Evolutionary conservation across 2,888 invertebrate genomes (phyloP), one percentile per base, ranked within the genome.

Genomic region (Tipula vernalis): DNA sequence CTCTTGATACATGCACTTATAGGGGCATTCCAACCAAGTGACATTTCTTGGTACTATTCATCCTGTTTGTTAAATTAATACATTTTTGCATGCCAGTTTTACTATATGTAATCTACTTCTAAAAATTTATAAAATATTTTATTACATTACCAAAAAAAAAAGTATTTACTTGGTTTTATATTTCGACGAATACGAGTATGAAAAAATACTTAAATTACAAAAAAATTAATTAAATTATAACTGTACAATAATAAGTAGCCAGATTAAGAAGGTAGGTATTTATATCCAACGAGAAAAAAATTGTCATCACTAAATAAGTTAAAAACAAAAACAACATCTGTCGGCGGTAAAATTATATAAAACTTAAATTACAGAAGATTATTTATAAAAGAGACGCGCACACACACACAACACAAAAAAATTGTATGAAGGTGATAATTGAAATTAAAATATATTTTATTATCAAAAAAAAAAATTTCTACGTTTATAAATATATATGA

Each of bases 261-360:
- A 71, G 71, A 71, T 71, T 71, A 71, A 71, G 71, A 71, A 71
- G 71, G 71, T 71, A 71, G 28, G 28, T 71, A 71, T 71, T 51
- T 51, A 51, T n/a, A n/a, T 51, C 3, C 44, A 28, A 28, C 3
- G 28, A 18, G 71, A 71, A 71, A 71, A 51, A 71, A 71, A 71
- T 71, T 71, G 71, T 71, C 71, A 71, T 71, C 71, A 71, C 71
- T 71, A 71, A 71, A 71, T 71, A 71, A 71, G 71, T 71, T 71
- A 71, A 71, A 57, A 28, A 28, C 71, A 18, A 71, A 71, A 18
- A 71, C 6, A 18, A 57, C 15, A 71, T 28, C 71, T 71, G 71
- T 71, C 71, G 71, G 71, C 71, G 71, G 71, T 71, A 28, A 51
- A 51, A 51, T 51, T 51, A n/a, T n/a, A 51, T n/a, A 51, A 13